Conservation (phyloP, 2,888 invertebrate species). For the Erpobdella octoculata region DNA sequence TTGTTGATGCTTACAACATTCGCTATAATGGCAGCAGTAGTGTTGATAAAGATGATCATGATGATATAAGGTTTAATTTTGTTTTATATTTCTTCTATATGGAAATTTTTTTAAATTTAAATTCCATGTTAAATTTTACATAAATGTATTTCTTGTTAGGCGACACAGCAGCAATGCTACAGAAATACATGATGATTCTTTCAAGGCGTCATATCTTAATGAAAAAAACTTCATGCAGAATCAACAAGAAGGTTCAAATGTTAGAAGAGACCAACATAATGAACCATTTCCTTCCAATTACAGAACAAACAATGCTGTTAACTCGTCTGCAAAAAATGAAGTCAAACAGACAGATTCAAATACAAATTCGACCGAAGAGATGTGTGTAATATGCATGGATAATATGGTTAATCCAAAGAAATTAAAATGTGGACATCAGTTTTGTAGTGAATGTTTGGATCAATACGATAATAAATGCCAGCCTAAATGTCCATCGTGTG, state of each 20-base stretch:
- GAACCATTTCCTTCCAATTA: neutral
- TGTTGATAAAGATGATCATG: too few relatives aligned
- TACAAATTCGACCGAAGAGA: neutral
- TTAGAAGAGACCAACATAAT: too few relatives aligned
- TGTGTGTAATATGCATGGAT: slow-evolving; percentile 42
- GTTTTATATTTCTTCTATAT: too few relatives aligned
- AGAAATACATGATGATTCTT: too few relatives aligned
- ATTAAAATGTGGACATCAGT: slow-evolving; percentile 40
- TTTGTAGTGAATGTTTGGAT: slow-evolving; percentile 43
- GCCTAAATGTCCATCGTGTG: slow-evolving; percentile 44
- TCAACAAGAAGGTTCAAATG: too few relatives aligned
- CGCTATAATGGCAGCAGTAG: neutral
- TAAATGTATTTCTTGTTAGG: too few relatives aligned
- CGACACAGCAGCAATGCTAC: too few relatives aligned
- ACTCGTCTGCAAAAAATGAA: neutral
- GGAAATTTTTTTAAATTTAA: too few relatives aligned
- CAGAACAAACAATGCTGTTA: neutral
- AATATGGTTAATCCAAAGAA: slow-evolving; percentile 31
- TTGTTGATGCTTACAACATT: neutral
- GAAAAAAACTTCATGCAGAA: too few relatives aligned
- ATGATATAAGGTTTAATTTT: too few relatives aligned
- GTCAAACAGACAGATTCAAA: neutral
- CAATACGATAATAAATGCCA: slow-evolving; percentile 38
- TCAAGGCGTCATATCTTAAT: too few relatives aligned
- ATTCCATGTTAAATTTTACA: too few relatives aligned